Conservation (phyloP, 2,888 invertebrate species). For the Biston betularia region DNA sequence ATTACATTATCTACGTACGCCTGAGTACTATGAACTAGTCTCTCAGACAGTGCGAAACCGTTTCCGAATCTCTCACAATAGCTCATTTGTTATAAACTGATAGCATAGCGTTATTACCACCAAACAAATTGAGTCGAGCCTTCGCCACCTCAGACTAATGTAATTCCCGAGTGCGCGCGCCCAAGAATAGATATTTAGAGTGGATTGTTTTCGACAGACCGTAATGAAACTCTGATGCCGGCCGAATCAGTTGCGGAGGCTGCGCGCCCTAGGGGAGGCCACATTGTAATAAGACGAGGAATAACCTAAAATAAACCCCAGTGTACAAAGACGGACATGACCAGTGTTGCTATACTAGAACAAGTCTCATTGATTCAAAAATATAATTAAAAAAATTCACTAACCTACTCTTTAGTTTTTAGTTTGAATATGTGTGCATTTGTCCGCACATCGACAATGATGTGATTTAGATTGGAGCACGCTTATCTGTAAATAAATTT, state of each 20-base stretch:
- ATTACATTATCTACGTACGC: not conserved
- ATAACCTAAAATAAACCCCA: slow-evolving; percentile 85
- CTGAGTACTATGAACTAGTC: slow-evolving; percentile 56
- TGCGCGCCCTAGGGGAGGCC: slow-evolving; percentile 83
- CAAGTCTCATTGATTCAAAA: not conserved
- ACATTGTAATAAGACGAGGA: slow-evolving; percentile 85
- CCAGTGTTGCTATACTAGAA: slow-evolving; percentile 25
- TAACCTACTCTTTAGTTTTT: no score
- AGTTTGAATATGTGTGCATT: no score
- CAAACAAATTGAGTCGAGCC: slow-evolving; percentile 86
- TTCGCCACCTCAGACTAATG: slow-evolving; percentile 87
- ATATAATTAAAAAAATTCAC: no score
- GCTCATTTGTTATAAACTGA: slow-evolving; percentile 85
- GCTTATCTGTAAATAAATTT: no score
- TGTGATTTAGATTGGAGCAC: no score
- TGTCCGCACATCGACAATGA: no score
- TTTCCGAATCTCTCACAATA: slow-evolving; percentile 83
- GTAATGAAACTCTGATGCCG: slow-evolving; percentile 86
- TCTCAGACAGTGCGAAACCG: slow-evolving; percentile 76
- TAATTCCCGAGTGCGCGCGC: slow-evolving; percentile 83
- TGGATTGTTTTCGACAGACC: slow-evolving; percentile 87
- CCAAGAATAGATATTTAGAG: slow-evolving; percentile 87
- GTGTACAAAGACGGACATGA: slow-evolving; percentile 56
- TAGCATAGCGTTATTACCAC: slow-evolving; percentile 83
- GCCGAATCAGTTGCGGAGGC: slow-evolving; percentile 84